A percentile compares a stretch with the other conserved stretches of the same genome.
phyloP scores from a whole-genome alignment of 2,797 vertebrate species.

The Megalops cyprinoides region DNA sequence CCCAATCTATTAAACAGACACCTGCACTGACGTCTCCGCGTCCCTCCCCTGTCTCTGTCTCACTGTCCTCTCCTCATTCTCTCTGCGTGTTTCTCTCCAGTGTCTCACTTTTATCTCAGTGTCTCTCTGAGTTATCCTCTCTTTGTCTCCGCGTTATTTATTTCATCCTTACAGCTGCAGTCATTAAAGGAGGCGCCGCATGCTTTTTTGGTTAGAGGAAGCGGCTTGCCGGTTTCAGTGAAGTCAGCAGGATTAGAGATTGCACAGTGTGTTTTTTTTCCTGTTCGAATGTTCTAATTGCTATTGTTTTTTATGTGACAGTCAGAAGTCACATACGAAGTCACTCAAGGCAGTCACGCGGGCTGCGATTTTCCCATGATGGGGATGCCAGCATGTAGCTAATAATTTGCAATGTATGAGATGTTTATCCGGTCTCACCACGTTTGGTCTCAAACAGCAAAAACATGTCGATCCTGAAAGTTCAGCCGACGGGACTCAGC shows the following conservation, averaged over 20 bases:
- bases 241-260: not conserved
- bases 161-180: not conserved
- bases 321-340: not conserved
- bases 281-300: too few species aligned
- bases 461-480: not conserved
- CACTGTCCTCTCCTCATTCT: not conserved
- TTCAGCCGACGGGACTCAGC: too few species aligned
- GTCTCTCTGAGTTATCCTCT: not conserved
- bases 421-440: slow-evolving; percentile 71
- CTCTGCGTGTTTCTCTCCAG: too few species aligned
- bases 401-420: slow-evolving; percentile 80
- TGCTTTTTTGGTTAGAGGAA: not conserved
- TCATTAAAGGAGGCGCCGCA: too few species aligned
- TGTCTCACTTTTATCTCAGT: not conserved
- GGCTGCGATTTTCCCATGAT: slow-evolving; percentile 82
- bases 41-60: not conserved
- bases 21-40: not conserved
- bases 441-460: slow-evolving; percentile 17
- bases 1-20: not conserved
- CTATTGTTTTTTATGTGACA: not conserved
- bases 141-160: not conserved
- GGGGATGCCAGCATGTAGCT: slow-evolving; percentile 77
- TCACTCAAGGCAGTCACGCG: slow-evolving; percentile 59
- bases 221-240: not conserved
- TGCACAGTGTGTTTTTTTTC: slow-evolving; percentile 21